A percentile compares a stretch with the other conserved stretches of the same genome.
These are phyloP conservation scores for Chiroxiphia lanceolata DNA, from an alignment of 2,797 vertebrate genomes.

Conservation along the genomic window DNA sequence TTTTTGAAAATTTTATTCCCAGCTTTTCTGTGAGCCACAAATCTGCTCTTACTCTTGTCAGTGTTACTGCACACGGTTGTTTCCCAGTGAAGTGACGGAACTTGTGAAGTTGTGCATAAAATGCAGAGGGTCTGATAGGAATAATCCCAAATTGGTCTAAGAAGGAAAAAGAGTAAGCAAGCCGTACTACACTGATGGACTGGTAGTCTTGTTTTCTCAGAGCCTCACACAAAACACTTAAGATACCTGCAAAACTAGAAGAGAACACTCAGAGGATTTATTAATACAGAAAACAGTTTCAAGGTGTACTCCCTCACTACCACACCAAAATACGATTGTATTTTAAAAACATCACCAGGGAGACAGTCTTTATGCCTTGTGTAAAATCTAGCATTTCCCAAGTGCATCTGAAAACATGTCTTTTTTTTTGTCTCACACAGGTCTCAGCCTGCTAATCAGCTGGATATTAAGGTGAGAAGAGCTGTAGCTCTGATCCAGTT, in stretches of 20 bases:
- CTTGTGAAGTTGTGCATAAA: not conserved
- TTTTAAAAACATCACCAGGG: not conserved
- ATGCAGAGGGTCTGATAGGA: not conserved
- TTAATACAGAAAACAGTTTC: not conserved
- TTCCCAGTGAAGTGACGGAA: not conserved
- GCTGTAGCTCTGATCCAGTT: not conserved
- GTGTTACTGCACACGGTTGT: not conserved
- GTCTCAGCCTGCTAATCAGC: not conserved
- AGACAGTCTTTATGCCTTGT: not conserved
- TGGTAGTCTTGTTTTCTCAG: not conserved
- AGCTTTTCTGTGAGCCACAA: not conserved
- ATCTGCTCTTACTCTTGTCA: not conserved
- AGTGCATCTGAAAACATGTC: not conserved
- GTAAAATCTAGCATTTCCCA: not conserved
- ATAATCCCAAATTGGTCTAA: not conserved
- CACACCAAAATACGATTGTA: not conserved
- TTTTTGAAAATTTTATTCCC: not conserved
- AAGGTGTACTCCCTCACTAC: not conserved
- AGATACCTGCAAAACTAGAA: not conserved
- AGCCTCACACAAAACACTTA: not conserved
- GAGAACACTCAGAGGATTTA: not conserved
- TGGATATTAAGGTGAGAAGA: not conserved
- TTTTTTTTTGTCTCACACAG: not conserved
- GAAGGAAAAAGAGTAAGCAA: not conserved
- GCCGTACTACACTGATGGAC: not conserved